Evolutionary conservation across 2,113 vertebrate genomes (phyloP).

Genomic region (Xerus inauris): DNA sequence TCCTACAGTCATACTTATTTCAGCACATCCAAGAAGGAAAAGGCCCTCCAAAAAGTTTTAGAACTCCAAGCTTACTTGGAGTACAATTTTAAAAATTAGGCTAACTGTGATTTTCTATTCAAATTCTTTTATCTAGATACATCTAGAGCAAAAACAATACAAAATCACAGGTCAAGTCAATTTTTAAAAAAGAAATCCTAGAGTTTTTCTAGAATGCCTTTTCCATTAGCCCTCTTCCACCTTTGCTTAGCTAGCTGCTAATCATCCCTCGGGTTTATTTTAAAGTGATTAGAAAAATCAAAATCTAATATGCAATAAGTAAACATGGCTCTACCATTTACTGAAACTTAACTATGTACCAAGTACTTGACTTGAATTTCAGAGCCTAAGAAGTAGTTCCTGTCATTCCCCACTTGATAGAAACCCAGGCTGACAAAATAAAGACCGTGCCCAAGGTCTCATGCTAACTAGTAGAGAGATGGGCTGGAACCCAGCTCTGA

Average conservation of each 20-base stretch:
- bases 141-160: background rate
- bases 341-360: background rate
- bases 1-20: slow-evolving; percentile 24
- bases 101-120: background rate
- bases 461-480: background rate
- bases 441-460: background rate
- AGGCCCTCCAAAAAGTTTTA: background rate
- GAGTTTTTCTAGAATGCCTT: background rate
- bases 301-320: background rate
- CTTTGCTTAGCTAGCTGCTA: slow-evolving; percentile 3
- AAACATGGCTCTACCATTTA: background rate
- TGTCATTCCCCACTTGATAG: background rate
- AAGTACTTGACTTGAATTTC: background rate
- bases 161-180: background rate
- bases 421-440: background rate
- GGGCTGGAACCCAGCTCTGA: background rate
- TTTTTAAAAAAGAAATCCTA: background rate
- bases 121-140: slow-evolving; percentile 47
- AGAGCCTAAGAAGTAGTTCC: background rate
- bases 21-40: background rate
- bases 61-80: background rate
- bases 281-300: background rate
- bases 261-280: slow-evolving; percentile 25
- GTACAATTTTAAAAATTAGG: slow-evolving; percentile 27
- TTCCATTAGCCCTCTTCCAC: background rate